Percentiles rank a stretch among this genome's conserved stretches.
Evolutionary conservation across 2,797 vertebrate species (phyloP).

Genomic region (Sebastes hubbsi): DNA sequence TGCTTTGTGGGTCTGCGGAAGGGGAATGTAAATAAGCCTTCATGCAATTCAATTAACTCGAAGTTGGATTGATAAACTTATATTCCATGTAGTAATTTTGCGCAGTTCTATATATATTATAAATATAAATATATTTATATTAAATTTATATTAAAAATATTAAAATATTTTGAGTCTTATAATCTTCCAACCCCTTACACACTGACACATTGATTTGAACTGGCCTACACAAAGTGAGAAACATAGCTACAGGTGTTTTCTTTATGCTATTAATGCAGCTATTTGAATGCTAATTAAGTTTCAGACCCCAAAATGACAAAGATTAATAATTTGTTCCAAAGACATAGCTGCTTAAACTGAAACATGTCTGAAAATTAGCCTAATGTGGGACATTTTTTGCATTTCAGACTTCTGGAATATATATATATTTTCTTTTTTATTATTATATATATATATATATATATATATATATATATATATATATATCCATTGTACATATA

Average conservation of each 20-base stretch:
- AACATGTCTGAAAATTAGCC: not conserved
- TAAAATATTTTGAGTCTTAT: not conserved
- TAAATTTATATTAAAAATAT: too few species aligned
- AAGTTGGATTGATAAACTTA: not conserved
- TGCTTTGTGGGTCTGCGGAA: slow-evolving; percentile 56
- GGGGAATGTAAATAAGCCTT: too few species aligned
- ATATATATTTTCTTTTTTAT: too few species aligned
- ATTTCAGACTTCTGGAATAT: too few species aligned
- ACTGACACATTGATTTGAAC: not conserved
- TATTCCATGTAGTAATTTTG: too few species aligned
- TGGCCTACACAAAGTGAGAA: not conserved
- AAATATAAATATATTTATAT: too few species aligned
- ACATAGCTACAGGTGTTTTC: rapidly evolving
- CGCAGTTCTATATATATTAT: too few species aligned
- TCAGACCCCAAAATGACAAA: not conserved
- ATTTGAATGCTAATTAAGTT: not conserved
- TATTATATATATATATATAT: too few species aligned
- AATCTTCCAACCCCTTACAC: not conserved
- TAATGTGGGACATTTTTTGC: too few species aligned
- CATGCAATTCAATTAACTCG: not conserved
- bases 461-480: too few species aligned
- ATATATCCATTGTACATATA: too few species aligned
- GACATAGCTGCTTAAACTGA: not conserved
- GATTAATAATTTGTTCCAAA: not conserved
- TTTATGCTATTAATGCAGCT: too few species aligned